Conservation (phyloP, 2,797 vertebrate genomes). For the Phylloscopus collybita region DNA sequence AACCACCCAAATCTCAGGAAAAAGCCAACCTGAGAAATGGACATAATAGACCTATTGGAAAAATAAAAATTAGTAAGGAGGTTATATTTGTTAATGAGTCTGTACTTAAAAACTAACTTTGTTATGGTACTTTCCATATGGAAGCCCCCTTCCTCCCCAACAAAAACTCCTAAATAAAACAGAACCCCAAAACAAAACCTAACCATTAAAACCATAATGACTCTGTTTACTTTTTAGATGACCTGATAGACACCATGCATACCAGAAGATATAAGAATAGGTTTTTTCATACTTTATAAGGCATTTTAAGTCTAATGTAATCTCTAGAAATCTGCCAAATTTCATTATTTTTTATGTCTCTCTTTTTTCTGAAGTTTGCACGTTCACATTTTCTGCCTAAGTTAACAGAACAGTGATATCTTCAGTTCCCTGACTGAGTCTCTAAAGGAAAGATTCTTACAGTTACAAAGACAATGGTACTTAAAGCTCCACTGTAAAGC, state of each 20-base stretch:
- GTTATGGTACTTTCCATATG: not conserved
- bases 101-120: not conserved
- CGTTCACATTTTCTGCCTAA: not conserved
- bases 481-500: not conserved
- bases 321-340: not conserved
- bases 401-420: not conserved
- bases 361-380: not conserved
- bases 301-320: not conserved
- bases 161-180: not conserved
- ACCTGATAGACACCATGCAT: not conserved
- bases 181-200: not conserved
- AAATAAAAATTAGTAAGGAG: not conserved
- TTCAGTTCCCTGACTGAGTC: not conserved
- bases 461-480: not conserved
- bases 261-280: not conserved
- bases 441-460: not conserved
- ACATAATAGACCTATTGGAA: not conserved
- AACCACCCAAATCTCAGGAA: too few relatives aligned
- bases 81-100: not conserved
- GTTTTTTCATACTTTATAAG: not conserved
- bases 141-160: accelerated
- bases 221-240: not conserved
- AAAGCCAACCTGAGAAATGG: too few relatives aligned
- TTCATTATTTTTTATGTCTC: not conserved
- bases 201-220: not conserved